Base-by-base conservation (phyloP, 1,140 invertebrate genomes). In the Notospermus geniculatus region DNA sequence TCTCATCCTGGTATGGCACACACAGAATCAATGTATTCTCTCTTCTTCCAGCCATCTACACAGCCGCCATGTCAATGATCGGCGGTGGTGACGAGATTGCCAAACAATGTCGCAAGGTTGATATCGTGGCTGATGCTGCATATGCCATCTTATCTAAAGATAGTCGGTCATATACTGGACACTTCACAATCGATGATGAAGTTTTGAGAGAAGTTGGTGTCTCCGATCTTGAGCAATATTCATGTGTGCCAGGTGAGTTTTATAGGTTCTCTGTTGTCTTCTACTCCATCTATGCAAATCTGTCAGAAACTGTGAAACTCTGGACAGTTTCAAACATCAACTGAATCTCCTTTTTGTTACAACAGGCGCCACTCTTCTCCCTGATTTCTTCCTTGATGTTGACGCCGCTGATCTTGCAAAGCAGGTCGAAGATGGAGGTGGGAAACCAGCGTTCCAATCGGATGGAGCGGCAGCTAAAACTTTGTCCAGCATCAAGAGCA, bases 11-110 rank as follows among this genome's bases (percentile, higher is more conserved):
- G n/a, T n/a, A n/a, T n/a, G n/a, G n/a, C n/a, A n/a, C n/a, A n/a
- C n/a, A n/a, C n/a, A n/a, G n/a, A n/a, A n/a, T n/a, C n/a, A n/a
- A n/a, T n/a, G n/a, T n/a, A n/a, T n/a, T n/a, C n/a, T 65, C 57
- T 27, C 15, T 54, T 28, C 64, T 83, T 80, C 36, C 73, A 91
- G 94, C 90, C 9, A 97, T 99, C 74, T 87, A 89, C 60, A 99
- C 96, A 0, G 95, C 96, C 27, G 97, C 97, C 1, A 94, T 97
- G 82, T 91, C 96, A 75, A 97, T 99, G 95, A 79, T 99, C 52
- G 88, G 86, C 0, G 91, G 91, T 23, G 77, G 76, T 2, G 81
- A 85, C 2, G 86, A 87, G 2, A 85, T 83, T 17, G 85, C 67
- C 85, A 87, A 73, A 22, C 78, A 81, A 43, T 87, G 84, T 70